A percentile compares a stretch with the other conserved stretches of the same genome.
Conservation (phyloP, 64 coral and sea anemone genomes). For the Stylophora pistillata region DNA sequence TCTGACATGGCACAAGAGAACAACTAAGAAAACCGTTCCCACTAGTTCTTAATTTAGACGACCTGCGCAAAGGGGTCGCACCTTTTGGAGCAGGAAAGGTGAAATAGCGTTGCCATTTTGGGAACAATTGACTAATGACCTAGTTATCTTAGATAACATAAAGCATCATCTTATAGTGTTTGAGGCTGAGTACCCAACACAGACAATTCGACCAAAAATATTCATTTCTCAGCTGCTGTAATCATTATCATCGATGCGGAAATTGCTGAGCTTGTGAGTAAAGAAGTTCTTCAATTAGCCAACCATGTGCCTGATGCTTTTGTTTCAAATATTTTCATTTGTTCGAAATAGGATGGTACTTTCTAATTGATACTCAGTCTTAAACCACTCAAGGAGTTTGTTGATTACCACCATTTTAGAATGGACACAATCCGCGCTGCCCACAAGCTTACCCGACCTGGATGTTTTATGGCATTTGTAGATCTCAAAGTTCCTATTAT, state of each 20-base stretch:
- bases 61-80: conserved; percentile 4
- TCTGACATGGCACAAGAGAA: conserved; percentile 12
- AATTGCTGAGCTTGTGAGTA: conserved; percentile 24
- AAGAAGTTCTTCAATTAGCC: conserved; percentile 6
- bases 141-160: conserved; percentile 63
- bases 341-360: conserved; percentile 27
- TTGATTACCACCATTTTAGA: conserved; percentile 42
- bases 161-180: conserved; percentile 62
- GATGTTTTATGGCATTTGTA: conserved; percentile 38
- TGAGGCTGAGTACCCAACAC: conserved; percentile 7
- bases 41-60: conserved; percentile 27
- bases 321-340: conserved; percentile 15
- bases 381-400: conserved; percentile 38
- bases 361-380: conserved; percentile 16
- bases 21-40: conserved; percentile 13
- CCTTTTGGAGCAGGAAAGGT: conserved; percentile 44
- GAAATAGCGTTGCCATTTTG: conserved; percentile 30
- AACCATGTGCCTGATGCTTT: neutral
- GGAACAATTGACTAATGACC: conserved; percentile 56
- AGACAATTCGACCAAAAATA: neutral
- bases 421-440: conserved; percentile 32
- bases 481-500: conserved; percentile 34
- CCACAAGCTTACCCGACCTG: conserved; percentile 45
- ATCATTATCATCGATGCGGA: conserved; percentile 17
- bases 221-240: conserved; percentile 6